phyloP scores from a whole-genome alignment of 2,797 vertebrate genomes.

The Ctenopoma multispine region DNA sequence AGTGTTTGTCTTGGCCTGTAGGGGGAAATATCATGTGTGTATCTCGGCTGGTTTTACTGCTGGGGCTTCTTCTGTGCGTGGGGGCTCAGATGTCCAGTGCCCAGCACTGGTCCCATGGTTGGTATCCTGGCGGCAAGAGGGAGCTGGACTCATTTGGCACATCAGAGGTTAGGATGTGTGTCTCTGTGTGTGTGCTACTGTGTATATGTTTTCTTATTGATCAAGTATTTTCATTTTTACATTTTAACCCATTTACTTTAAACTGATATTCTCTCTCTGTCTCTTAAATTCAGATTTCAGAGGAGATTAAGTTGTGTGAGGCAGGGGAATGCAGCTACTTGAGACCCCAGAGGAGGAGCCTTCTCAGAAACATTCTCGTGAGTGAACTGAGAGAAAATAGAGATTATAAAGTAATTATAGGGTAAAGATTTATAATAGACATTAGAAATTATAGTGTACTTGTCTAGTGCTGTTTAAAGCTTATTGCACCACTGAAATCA shows the following conservation, averaged over 20 bases:
- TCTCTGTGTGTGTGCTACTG: not conserved
- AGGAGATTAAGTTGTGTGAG: conserved; percentile 88
- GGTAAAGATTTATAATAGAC: no score
- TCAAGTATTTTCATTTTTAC: conserved; percentile 9
- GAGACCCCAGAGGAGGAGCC: conserved; percentile 82
- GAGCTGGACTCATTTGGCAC: conserved; percentile 78
- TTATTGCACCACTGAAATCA: no score
- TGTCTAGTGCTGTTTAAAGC: not conserved
- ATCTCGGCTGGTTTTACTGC: conserved; percentile 81
- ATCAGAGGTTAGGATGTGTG: conserved; percentile 77
- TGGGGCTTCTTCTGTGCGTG: conserved; percentile 80
- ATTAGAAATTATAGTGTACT: no score
- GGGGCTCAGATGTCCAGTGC: conserved; percentile 76
- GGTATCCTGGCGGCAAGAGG: conserved; percentile 91
- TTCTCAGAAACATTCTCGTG: conserved; percentile 85
- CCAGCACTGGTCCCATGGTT: conserved; percentile 94
- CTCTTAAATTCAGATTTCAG: conserved; percentile 81
- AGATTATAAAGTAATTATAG: no score
- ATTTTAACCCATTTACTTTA: not conserved
- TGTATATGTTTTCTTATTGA: conserved; percentile 15
- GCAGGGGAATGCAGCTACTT: conserved; percentile 86
- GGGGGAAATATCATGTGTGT: conserved; percentile 73
- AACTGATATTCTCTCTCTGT: not conserved
- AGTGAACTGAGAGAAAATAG: conserved; percentile 47
- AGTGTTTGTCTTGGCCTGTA: conserved; percentile 22